A percentile compares a stretch with the other conserved stretches of the same genome.
phyloP scores from a whole-genome alignment of 1,140 invertebrate species.

The Pollicipes pollicipes region DNA sequence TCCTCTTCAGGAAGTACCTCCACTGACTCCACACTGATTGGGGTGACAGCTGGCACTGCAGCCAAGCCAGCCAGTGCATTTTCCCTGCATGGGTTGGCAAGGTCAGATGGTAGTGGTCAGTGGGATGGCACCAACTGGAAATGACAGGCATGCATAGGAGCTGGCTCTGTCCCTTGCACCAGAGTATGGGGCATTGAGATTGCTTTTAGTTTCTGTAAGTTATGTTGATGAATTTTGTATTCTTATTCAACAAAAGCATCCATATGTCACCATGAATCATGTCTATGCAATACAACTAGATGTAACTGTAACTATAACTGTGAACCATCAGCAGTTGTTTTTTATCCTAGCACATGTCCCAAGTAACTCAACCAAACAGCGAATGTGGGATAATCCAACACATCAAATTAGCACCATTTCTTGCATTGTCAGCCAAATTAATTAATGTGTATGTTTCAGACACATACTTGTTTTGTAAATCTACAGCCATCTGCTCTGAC shows the following conservation, averaged over 20 bases:
- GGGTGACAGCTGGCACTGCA: not conserved
- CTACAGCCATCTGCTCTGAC: constrained; percentile 59
- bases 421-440: constrained; percentile 2
- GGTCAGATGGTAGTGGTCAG: too few species aligned
- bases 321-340: not conserved
- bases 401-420: not conserved
- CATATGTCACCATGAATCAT: too few species aligned
- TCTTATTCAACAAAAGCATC: too few species aligned
- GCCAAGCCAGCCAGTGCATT: not conserved
- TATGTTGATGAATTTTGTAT: too few species aligned
- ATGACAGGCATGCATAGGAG: too few species aligned
- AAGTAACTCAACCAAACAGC: not conserved
- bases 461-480: constrained; percentile 27
- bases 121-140: too few species aligned
- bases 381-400: not conserved
- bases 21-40: constrained; percentile 28
- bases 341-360: not conserved
- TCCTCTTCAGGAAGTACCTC: constrained; percentile 13
- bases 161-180: too few species aligned
- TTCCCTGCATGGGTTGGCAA: not conserved
- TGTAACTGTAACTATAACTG: not conserved
- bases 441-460: not conserved
- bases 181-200: too few species aligned
- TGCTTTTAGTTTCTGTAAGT: too few species aligned
- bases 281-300: too few species aligned